Percentiles rank a stretch among this genome's conserved stretches.
Evolutionary conservation across 2,888 invertebrate species (phyloP).

Genomic region (Operophtera brumata): DNA sequence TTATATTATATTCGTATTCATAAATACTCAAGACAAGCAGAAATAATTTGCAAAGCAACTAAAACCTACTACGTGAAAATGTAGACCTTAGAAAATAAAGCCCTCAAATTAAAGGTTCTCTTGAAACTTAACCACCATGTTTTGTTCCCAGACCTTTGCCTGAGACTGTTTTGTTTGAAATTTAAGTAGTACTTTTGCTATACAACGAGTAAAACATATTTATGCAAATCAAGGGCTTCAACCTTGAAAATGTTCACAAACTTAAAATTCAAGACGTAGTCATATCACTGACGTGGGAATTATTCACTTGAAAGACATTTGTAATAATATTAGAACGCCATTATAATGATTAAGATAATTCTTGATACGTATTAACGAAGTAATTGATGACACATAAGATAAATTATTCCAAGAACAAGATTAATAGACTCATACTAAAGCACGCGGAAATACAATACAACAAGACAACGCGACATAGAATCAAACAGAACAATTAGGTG

Average conservation of each 20-base stretch:
- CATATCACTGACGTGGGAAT: slow-evolving; percentile 14
- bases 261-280: slow-evolving; percentile 14
- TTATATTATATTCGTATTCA: no score
- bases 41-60: no score
- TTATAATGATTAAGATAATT: neutral
- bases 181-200: neutral
- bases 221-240: neutral
- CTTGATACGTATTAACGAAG: neutral
- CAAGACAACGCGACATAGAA: slow-evolving; percentile 14
- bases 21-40: no score
- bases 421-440: slow-evolving; percentile 14
- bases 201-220: neutral
- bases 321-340: neutral
- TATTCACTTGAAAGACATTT: slow-evolving; percentile 4
- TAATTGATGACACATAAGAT: slow-evolving; percentile 12
- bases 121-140: no score
- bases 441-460: slow-evolving; percentile 19
- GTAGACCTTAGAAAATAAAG: no score
- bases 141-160: no score
- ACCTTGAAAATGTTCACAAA: slow-evolving; percentile 9
- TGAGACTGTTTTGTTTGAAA: no score
- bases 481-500: slow-evolving; percentile 21
- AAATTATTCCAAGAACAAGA: slow-evolving; percentile 11
- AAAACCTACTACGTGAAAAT: no score
- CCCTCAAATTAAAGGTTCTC: no score